phyloP scores from a whole-genome alignment of 2,888 invertebrate genomes.

The Prosopocoilus inquinatus region DNA sequence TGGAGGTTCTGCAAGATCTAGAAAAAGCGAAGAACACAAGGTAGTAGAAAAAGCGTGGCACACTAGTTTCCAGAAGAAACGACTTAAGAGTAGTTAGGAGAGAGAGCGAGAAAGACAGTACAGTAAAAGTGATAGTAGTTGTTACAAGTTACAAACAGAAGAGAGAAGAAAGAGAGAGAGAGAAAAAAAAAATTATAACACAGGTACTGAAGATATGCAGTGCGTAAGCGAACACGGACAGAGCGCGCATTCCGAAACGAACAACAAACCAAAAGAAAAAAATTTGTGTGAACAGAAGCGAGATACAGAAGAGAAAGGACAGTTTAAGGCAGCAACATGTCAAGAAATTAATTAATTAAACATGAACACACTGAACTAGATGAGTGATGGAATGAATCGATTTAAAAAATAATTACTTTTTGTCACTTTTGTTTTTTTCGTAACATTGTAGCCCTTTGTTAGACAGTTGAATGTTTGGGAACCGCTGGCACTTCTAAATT shows the following conservation, averaged over 20 bases:
- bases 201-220: constrained; percentile 22
- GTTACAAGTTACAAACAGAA: too few relatives aligned
- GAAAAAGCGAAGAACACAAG: constrained; percentile 89
- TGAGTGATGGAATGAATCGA: constrained; percentile 7
- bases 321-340: constrained; percentile 2
- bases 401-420: not conserved
- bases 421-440: too few relatives aligned
- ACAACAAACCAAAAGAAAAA: constrained; percentile 6
- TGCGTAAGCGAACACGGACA: constrained; percentile 35
- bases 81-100: constrained; percentile 45
- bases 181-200: constrained; percentile 13
- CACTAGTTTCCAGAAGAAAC: constrained; percentile 48
- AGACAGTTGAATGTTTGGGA: too few relatives aligned
- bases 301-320: constrained; percentile 5
- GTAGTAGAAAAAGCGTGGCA: constrained; percentile 65
- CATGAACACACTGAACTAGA: constrained; percentile 8
- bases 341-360: constrained; percentile 2
- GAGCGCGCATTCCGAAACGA: constrained; percentile 7
- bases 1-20: constrained; percentile 99
- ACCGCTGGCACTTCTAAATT: too few relatives aligned
- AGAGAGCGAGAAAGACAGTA: constrained; percentile 22
- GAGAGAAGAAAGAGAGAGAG: constrained; percentile 5
- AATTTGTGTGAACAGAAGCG: not conserved
- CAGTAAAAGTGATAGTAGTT: constrained; percentile 3
- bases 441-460: too few relatives aligned